Evolutionary conservation across 2,888 invertebrate genomes (phyloP).

Genomic region (Hydraecia micacea): DNA sequence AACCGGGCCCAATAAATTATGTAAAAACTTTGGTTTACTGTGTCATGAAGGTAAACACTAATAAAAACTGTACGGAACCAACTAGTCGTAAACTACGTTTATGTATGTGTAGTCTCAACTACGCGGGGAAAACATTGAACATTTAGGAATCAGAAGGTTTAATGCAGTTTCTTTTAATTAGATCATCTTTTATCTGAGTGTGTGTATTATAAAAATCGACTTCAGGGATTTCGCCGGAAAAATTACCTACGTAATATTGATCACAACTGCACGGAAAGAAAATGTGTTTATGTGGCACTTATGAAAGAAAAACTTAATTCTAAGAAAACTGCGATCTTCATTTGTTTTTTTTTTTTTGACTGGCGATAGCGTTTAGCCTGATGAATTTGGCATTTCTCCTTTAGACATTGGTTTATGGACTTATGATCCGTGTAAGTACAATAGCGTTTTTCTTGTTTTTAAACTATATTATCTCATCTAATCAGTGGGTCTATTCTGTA

Average conservation of each 20-base stretch:
- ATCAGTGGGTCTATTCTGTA: neutral
- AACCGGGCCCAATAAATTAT: constrained; percentile 56
- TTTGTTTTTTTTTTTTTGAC: neutral
- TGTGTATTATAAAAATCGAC: neutral
- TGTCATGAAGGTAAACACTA: constrained; percentile 61
- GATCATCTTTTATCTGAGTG: neutral
- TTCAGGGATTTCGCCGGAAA: neutral
- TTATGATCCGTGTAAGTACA: neutral
- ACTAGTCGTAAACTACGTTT: constrained; percentile 59
- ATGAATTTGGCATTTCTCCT: neutral
- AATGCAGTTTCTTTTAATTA: neutral
- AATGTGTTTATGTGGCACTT: neutral
- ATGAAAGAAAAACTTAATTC: neutral
- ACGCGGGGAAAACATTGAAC: neutral
- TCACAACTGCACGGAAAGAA: neutral
- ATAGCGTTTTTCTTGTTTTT: neutral
- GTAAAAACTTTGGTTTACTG: constrained; percentile 61
- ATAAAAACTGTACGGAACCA: constrained; percentile 59
- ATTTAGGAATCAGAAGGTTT: constrained; percentile 25
- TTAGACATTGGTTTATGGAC: neutral
- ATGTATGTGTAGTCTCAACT: constrained; percentile 34
- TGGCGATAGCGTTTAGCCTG: neutral
- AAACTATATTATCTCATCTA: neutral
- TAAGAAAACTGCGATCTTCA: neutral
- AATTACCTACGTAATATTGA: no score